Conservation (phyloP, 2,888 invertebrate species). For the Trichacis sp. region DNA sequence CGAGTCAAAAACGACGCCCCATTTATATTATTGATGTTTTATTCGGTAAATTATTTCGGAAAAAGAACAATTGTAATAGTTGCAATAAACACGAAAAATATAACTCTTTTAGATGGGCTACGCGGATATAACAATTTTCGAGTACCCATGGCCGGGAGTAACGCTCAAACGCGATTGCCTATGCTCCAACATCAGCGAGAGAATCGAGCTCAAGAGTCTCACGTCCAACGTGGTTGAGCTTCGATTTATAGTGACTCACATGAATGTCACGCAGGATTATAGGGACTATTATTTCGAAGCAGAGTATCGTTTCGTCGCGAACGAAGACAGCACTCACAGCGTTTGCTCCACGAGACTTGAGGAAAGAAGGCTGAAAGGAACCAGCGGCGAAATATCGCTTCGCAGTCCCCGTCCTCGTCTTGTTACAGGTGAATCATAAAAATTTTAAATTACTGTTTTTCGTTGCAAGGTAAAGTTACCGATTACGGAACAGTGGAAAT, state of each 20-base stretch:
- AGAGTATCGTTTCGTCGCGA: slow-evolving; percentile 76
- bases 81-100: no score
- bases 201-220: slow-evolving; percentile 76
- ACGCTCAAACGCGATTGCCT: slow-evolving; percentile 80
- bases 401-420: slow-evolving; percentile 73
- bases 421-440: slow-evolving; percentile 35
- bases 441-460: no score
- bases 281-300: slow-evolving; percentile 84
- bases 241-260: slow-evolving; percentile 80
- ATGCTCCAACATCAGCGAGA: slow-evolving; percentile 78
- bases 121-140: slow-evolving; percentile 57
- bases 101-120: slow-evolving; percentile 22
- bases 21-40: no score
- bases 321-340: slow-evolving; percentile 66
- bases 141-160: slow-evolving; percentile 69
- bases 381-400: slow-evolving; percentile 80
- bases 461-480: no score
- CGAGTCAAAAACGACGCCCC: no score
- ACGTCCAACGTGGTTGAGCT: slow-evolving; percentile 80
- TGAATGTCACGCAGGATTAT: slow-evolving; percentile 86
- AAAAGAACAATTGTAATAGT: no score
- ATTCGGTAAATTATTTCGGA: no score
- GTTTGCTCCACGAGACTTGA: slow-evolving; percentile 78
- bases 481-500: no score
- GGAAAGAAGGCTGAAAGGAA: slow-evolving; percentile 76